Evolutionary conservation across 2,888 invertebrate genomes (phyloP).

Genomic region (Drosophila longiperda): DNA sequence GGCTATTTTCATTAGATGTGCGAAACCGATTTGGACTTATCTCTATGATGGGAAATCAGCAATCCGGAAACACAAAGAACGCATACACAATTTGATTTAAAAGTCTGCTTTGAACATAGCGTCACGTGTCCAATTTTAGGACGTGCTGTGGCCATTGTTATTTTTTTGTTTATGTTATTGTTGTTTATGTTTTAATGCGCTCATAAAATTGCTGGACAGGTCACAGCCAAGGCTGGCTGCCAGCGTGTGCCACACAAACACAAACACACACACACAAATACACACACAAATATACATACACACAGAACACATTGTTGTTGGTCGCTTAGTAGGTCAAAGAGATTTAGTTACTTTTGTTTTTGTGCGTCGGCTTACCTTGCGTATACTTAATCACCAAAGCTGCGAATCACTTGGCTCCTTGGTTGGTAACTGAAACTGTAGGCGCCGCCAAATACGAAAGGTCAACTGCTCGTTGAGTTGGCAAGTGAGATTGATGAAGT

Average conservation of each 20-base stretch:
- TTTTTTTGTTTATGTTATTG: slow-evolving; percentile 13
- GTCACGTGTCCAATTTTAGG: slow-evolving; percentile 34
- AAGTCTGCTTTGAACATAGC: slow-evolving; percentile 16
- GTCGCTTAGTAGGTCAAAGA: slow-evolving; percentile 61
- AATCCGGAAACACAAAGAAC: slow-evolving; percentile 22
- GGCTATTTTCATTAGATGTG: slow-evolving; percentile 71
- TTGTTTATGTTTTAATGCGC: slow-evolving; percentile 67
- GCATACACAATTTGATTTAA: slow-evolving; percentile 31
- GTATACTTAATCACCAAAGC: slow-evolving; percentile 65
- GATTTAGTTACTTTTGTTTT: slow-evolving; percentile 37
- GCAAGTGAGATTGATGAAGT: slow-evolving; percentile 75
- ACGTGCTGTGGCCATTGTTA: slow-evolving; percentile 4
- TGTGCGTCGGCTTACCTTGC: slow-evolving; percentile 65
- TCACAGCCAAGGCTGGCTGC: slow-evolving; percentile 26
- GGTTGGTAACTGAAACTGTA: slow-evolving; percentile 18
- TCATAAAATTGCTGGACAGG: slow-evolving; percentile 67
- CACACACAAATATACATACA: no score
- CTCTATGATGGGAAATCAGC: neutral
- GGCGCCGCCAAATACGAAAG: slow-evolving; percentile 38
- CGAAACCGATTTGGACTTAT: slow-evolving; percentile 42
- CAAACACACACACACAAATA: slow-evolving; percentile 9
- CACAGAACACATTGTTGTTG: slow-evolving; percentile 21
- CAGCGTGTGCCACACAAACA: slow-evolving; percentile 8
- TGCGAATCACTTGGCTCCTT: slow-evolving; percentile 22
- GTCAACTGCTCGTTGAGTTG: slow-evolving; percentile 55